phyloP scores from a whole-genome alignment of 2,888 invertebrate species.

The Minunthozetes semirufus region DNA sequence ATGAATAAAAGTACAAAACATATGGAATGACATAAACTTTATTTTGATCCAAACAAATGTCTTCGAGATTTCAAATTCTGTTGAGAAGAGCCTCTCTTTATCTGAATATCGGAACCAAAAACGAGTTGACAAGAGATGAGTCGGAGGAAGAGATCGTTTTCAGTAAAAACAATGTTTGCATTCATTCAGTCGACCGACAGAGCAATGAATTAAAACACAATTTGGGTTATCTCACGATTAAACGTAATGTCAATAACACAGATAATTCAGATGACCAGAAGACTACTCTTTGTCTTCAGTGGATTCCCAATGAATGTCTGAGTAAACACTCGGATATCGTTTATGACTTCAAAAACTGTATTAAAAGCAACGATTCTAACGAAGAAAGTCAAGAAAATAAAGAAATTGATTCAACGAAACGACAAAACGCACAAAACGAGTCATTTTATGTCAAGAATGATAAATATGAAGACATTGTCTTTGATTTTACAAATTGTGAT shows the following conservation, averaged over 20 bases:
- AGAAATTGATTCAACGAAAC: not conserved
- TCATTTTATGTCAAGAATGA: not conserved
- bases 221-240: slow-evolving; percentile 67
- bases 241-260: not conserved
- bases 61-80: not conserved
- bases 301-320: slow-evolving; percentile 19
- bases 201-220: slow-evolving; percentile 77
- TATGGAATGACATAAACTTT: not conserved
- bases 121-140: slow-evolving; percentile 44
- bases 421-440: not conserved
- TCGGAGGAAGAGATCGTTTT: slow-evolving; percentile 52
- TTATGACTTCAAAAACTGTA: too few relatives aligned
- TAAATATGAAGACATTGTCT: not conserved
- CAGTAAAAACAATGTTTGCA: slow-evolving; percentile 90
- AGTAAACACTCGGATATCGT: not conserved
- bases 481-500: not conserved
- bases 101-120: not conserved
- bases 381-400: not conserved
- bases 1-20: not conserved
- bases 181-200: slow-evolving; percentile 55
- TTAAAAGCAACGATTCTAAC: not conserved
- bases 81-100: slow-evolving; percentile 7
- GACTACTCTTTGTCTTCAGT: slow-evolving; percentile 10
- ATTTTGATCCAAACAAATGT: too few relatives aligned
- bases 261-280: not conserved